Evolutionary conservation across 2,113 vertebrate genomes (phyloP).

Genomic region (Corynorhinus townsendii): DNA sequence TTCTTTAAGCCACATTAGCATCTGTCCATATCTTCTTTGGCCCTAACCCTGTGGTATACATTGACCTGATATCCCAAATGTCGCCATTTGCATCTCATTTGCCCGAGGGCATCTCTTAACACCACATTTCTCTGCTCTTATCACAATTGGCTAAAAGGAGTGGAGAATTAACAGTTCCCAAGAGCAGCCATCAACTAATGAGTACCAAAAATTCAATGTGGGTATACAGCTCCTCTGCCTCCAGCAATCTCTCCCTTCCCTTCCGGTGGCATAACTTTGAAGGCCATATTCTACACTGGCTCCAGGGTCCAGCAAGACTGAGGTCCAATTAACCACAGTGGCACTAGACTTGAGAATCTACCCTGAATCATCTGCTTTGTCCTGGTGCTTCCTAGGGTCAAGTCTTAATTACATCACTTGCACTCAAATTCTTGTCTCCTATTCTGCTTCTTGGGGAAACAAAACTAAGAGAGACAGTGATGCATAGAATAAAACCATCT

Average conservation of each 20-base stretch:
- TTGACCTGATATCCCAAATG: constrained; percentile 25
- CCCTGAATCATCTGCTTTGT: not conserved
- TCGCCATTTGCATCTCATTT: constrained; percentile 14
- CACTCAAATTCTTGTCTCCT: not conserved
- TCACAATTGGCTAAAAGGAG: not conserved
- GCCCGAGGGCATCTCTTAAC: not conserved
- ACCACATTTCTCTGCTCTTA: not conserved
- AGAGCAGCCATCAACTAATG: not conserved
- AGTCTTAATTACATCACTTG: not conserved
- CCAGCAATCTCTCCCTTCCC: not conserved
- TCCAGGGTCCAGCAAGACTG: not conserved
- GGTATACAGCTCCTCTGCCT: accelerated
- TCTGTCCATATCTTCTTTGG: not conserved
- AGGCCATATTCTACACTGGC: not conserved
- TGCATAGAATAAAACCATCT: not conserved
- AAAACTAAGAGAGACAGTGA: not conserved
- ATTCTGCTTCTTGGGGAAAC: not conserved
- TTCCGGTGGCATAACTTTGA: not conserved
- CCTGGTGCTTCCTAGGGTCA: not conserved
- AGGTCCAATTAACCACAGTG: not conserved
- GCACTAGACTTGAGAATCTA: not conserved
- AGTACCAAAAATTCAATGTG: not conserved
- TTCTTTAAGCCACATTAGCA: not conserved
- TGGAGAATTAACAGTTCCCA: not conserved
- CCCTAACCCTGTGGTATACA: not conserved